Percentiles rank a stretch among this genome's conserved stretches.
Conservation (phyloP, 2,797 vertebrate genomes). For the Chaetodon trifasciatus region DNA sequence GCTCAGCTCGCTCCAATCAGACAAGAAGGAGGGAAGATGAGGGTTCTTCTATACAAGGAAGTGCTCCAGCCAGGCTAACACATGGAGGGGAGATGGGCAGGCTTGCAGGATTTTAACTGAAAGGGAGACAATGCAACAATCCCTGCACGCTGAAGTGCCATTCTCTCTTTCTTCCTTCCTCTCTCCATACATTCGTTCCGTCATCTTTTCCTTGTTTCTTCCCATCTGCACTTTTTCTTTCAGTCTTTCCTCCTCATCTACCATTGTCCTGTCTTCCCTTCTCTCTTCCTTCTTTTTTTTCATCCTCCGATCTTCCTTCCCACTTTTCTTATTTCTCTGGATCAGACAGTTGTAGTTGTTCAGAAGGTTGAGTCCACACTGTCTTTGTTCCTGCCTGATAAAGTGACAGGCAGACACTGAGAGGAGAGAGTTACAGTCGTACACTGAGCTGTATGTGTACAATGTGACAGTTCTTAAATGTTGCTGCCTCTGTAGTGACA, state of each 20-base stretch:
- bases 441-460: constrained; percentile 45
- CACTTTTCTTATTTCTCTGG: background rate
- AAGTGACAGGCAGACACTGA: constrained; percentile 51
- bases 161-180: background rate
- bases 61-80: constrained; percentile 26
- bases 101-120: constrained; percentile 53
- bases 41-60: constrained; percentile 48
- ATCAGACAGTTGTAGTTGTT: background rate
- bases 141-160: background rate
- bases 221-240: background rate
- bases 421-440: constrained; percentile 33
- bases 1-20: constrained; percentile 37
- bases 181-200: background rate
- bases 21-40: constrained; percentile 55
- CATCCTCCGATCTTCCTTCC: background rate
- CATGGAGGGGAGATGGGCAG: constrained; percentile 21
- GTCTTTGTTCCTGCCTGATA: constrained; percentile 54
- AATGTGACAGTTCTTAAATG: constrained; percentile 67
- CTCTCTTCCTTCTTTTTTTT: background rate
- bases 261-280: background rate
- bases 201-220: background rate
- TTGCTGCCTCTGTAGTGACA: constrained; percentile 64
- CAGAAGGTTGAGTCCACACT: constrained; percentile 12
- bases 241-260: background rate
- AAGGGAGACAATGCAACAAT: constrained; percentile 31